Conservation (phyloP, 2,888 invertebrate species). For the Leistus spinibarbis region DNA sequence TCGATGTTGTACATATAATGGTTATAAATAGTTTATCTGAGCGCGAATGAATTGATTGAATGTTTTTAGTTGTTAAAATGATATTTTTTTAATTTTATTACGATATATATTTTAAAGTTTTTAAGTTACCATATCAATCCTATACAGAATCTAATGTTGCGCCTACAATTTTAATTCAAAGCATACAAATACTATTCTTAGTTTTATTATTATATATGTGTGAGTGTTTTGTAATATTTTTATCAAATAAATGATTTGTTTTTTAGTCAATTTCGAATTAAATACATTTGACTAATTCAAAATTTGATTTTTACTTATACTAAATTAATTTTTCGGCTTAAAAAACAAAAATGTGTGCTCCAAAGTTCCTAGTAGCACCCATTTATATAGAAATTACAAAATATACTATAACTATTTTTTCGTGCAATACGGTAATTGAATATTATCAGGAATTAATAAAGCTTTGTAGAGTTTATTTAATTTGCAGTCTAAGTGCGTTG, state of each 20-base stretch:
- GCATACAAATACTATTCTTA: background rate
- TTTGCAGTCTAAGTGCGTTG: no score
- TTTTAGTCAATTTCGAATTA: background rate
- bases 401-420: no score
- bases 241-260: background rate
- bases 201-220: background rate
- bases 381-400: no score
- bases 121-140: conserved; percentile 6
- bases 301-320: no score
- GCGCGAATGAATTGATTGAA: background rate
- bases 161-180: background rate
- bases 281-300: no score
- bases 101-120: conserved; percentile 2
- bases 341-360: no score
- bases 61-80: conserved; percentile 3
- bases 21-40: conserved; percentile 9
- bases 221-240: background rate
- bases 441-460: no score
- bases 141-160: background rate
- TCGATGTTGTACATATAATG: conserved; percentile 17
- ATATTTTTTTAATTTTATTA: background rate
- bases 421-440: no score
- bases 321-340: no score
- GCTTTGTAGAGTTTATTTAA: no score
- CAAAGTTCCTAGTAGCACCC: no score